Evolutionary conservation across 2,888 invertebrate species (phyloP).

Genomic region (Nomada goodeniana): DNA sequence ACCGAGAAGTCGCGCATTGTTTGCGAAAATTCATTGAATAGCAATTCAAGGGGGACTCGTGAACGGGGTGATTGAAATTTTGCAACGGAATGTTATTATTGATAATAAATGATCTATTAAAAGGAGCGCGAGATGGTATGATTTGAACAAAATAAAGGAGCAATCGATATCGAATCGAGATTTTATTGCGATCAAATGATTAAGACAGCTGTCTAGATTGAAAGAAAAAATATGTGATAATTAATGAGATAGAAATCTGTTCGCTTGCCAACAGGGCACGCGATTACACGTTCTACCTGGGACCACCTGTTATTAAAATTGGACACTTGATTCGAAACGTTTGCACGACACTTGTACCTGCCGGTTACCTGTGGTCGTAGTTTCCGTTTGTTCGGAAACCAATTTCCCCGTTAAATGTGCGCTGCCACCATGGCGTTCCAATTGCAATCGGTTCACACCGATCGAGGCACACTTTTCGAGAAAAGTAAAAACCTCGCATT

Average conservation of each 20-base stretch:
- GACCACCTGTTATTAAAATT: conserved; percentile 18
- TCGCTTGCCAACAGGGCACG: neutral
- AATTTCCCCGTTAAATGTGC: conserved; percentile 1
- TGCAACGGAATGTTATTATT: no score
- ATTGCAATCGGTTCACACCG: conserved; percentile 10
- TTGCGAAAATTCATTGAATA: no score
- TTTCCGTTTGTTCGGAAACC: neutral
- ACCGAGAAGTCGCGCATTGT: no score
- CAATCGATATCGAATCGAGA: no score
- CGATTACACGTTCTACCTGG: neutral
- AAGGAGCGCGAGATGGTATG: no score
- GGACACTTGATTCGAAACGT: conserved; percentile 2
- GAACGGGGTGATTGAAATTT: no score
- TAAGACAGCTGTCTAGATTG: no score
- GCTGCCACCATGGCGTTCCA: conserved; percentile 16
- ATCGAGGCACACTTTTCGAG: conserved; percentile 26
- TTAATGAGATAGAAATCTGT: conserved; percentile 30
- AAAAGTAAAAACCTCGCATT: conserved; percentile 45
- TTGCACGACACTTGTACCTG: neutral
- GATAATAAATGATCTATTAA: no score
- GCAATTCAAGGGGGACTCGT: no score
- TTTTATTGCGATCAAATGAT: no score
- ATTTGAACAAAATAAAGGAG: no score
- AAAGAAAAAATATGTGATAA: conserved; percentile 32
- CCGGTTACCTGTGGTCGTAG: neutral